phyloP scores from a whole-genome alignment of 2,797 vertebrate species.

The Phoxinus dragarum region DNA sequence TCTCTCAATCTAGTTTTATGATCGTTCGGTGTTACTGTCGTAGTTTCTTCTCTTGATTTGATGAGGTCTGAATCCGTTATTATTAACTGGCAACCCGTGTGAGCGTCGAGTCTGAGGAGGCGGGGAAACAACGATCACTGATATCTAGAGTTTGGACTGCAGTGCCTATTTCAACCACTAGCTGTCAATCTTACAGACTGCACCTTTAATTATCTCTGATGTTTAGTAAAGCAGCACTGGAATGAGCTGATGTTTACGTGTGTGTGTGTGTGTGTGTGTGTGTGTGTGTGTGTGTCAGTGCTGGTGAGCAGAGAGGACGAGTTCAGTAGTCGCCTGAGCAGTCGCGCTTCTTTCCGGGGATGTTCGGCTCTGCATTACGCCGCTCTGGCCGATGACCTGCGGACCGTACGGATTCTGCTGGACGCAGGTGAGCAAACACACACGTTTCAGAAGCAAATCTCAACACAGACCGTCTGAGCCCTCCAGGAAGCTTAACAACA shows the following conservation, averaged over 20 bases:
- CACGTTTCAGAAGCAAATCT: not conserved
- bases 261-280: not conserved
- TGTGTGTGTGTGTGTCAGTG: not conserved
- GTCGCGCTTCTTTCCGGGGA: conserved; percentile 89
- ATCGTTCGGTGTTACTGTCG: too few species aligned
- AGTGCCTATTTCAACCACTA: too few species aligned
- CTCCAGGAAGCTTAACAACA: not conserved
- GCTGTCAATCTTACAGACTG: too few species aligned
- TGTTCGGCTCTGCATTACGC: conserved; percentile 94
- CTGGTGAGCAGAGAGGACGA: conserved; percentile 94
- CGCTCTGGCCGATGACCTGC: conserved; percentile 87
- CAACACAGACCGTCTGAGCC: not conserved
- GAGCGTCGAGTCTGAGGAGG: too few species aligned
- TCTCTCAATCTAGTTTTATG: too few species aligned
- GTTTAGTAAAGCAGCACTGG: not conserved
- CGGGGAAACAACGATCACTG: too few species aligned
- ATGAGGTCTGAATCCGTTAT: not conserved
- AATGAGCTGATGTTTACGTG: too few species aligned
- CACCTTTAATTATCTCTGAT: too few species aligned
- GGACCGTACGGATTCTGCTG: conserved; percentile 81
- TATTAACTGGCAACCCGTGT: too few species aligned
- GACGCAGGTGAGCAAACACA: conserved; percentile 78
- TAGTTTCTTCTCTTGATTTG: not conserved
- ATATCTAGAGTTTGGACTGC: too few species aligned
- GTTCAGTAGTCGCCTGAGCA: conserved; percentile 92